Evolutionary conservation across 2,797 vertebrate genomes (phyloP).

Genomic region (Rhinoraja longicauda): DNA sequence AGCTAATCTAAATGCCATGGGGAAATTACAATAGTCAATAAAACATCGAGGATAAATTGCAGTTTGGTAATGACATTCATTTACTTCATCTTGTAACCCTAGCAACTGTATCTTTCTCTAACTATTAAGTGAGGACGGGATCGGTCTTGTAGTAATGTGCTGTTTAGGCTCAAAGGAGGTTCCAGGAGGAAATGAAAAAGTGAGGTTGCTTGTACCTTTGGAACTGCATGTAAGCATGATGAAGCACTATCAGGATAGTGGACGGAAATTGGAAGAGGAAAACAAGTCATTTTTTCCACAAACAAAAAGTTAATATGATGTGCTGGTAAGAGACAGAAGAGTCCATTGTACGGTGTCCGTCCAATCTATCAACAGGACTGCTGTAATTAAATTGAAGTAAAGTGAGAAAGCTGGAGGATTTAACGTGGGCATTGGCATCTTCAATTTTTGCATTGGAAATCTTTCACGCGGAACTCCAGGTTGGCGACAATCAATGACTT

Average conservation of each 20-base stretch:
- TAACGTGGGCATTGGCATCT: background rate
- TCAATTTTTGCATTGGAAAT: background rate
- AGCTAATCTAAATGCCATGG: too few relatives aligned
- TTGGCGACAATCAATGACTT: background rate
- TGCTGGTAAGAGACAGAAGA: background rate
- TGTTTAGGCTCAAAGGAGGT: background rate
- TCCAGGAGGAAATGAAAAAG: background rate
- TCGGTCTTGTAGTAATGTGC: background rate
- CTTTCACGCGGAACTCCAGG: background rate
- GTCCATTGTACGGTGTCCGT: background rate
- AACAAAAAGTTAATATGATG: background rate
- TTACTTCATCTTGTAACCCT: background rate
- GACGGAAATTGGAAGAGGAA: background rate
- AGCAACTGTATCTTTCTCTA: background rate
- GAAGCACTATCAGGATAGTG: background rate
- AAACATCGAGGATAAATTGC: background rate
- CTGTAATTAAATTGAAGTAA: background rate
- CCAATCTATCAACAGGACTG: background rate
- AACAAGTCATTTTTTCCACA: background rate
- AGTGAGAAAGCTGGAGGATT: background rate
- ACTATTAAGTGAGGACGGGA: background rate
- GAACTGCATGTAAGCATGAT: background rate
- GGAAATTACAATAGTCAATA: background rate
- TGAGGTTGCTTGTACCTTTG: background rate
- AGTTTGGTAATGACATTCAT: background rate